Conservation (phyloP, 1,140 invertebrate species). For the Papilio aristodemus region DNA sequence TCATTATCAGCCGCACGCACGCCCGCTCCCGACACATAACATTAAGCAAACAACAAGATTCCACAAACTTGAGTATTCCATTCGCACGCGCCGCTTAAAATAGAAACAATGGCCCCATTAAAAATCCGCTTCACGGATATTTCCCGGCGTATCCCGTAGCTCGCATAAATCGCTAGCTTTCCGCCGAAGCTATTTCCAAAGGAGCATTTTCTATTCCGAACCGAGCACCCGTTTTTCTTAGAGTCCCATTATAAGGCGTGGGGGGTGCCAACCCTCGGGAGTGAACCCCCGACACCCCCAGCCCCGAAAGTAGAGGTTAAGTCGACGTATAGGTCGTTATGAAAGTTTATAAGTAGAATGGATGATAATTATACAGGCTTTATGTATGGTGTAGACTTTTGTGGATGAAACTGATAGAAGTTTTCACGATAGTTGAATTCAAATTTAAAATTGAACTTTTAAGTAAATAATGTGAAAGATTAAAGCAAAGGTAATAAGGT, state of each 20-base stretch:
- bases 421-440: conserved; percentile 38
- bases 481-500: too few relatives aligned
- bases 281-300: conserved; percentile 38
- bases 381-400: conserved; percentile 72
- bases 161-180: conserved; percentile 78
- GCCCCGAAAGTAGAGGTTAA: conserved; percentile 76
- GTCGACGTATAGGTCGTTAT: conserved; percentile 80
- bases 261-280: conserved; percentile 47
- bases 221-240: conserved; percentile 78
- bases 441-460: not conserved
- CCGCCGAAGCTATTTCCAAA: conserved; percentile 79
- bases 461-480: not conserved
- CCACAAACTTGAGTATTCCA: conserved; percentile 72
- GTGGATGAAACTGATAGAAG: conserved; percentile 62
- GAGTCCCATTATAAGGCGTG: conserved; percentile 72
- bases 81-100: conserved; percentile 77
- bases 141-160: conserved; percentile 75
- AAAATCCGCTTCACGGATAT: conserved; percentile 78
- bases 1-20: conserved; percentile 51
- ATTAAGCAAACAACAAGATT: conserved; percentile 59
- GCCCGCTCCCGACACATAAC: conserved; percentile 43
- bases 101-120: conserved; percentile 79
- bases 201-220: conserved; percentile 79
- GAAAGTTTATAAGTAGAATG: conserved; percentile 80
- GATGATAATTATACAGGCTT: conserved; percentile 78